Evolutionary conservation across 1,140 invertebrate genomes (phyloP).

Genomic region (Zeugodacus cucurbitae): DNA sequence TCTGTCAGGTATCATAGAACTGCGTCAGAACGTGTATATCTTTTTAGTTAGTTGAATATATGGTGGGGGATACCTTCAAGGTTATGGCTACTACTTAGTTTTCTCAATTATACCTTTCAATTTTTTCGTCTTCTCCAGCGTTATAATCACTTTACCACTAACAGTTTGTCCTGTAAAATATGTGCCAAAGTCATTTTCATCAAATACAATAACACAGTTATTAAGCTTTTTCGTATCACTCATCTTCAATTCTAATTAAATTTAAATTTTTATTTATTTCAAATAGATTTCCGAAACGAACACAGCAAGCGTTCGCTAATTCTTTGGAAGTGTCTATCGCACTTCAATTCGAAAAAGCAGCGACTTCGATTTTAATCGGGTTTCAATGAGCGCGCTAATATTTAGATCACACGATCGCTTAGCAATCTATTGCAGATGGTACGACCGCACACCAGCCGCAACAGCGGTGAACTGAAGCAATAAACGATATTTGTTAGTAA

Average conservation of each 20-base stretch:
- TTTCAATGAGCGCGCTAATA: no score
- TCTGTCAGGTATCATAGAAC: no score
- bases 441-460: slow-evolving; percentile 7
- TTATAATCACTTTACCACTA: slow-evolving; percentile 67
- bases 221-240: slow-evolving; percentile 51
- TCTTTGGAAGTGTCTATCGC: neutral
- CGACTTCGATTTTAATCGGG: neutral
- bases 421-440: neutral
- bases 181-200: slow-evolving; percentile 67
- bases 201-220: slow-evolving; percentile 68
- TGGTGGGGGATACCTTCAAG: no score
- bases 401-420: no score
- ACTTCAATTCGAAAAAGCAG: neutral
- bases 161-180: slow-evolving; percentile 70
- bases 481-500: no score
- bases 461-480: neutral
- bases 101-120: slow-evolving; percentile 66
- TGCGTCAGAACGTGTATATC: no score
- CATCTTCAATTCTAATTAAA: neutral
- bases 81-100: no score
- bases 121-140: slow-evolving; percentile 68
- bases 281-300: neutral
- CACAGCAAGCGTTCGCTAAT: neutral
- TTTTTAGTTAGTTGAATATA: no score
- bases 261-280: neutral